A percentile compares a stretch with the other conserved stretches of the same genome.
These are phyloP conservation scores for Geotrupes spiniger DNA, from an alignment of 2,888 invertebrate species.

Conservation along the genomic window DNA sequence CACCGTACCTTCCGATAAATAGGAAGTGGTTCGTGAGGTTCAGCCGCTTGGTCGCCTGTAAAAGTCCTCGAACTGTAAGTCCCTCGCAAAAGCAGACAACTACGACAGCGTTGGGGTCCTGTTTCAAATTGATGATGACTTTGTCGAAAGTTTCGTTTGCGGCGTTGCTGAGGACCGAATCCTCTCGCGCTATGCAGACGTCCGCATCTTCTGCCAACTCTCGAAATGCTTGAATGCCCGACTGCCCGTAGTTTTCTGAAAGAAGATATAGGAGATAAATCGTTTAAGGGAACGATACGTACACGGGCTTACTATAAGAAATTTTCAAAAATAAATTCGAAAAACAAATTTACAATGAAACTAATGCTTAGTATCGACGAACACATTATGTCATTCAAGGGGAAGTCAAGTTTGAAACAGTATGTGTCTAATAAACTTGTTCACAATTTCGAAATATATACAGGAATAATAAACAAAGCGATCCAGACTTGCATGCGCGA, in stretches of 20 bases:
- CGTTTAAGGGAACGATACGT: too few species aligned
- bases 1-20: conserved; percentile 67
- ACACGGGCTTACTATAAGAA: too few species aligned
- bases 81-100: conserved; percentile 81
- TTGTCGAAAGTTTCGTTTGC: conserved; percentile 57
- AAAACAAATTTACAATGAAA: too few species aligned
- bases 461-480: too few species aligned
- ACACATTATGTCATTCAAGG: too few species aligned
- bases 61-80: conserved; percentile 63
- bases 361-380: too few species aligned
- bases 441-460: too few species aligned
- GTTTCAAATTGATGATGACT: conserved; percentile 55
- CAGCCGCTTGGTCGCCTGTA: conserved; percentile 59
- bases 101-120: conserved; percentile 57
- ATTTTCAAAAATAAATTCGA: too few species aligned
- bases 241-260: conserved; percentile 74
- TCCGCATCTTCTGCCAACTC: conserved; percentile 63
- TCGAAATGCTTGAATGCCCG: conserved; percentile 72
- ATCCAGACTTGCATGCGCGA: too few species aligned
- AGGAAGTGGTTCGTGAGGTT: conserved; percentile 60
- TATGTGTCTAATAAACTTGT: too few species aligned
- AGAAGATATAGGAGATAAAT: too few species aligned
- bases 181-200: conserved; percentile 70
- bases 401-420: too few species aligned
- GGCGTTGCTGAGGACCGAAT: conserved; percentile 61